phyloP scores from a whole-genome alignment of 1,140 invertebrate species.

The honey bee (Apis mellifera) region Amel_HAv3.1 CM009931.2:14613001-14613500 shows the following conservation, averaged over 20 bases:
- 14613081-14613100: no score
- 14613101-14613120: no score
- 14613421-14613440: neutral
- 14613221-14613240: neutral
- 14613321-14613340: slow-evolving; percentile 58
- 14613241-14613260: neutral
- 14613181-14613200: neutral
- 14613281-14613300: slow-evolving; percentile 30
- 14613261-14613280: slow-evolving; percentile 26
- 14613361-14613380: slow-evolving; percentile 38
- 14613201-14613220: neutral
- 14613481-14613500: slow-evolving; percentile 29
- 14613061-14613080: no score
- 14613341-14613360: slow-evolving; percentile 36
- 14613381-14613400: slow-evolving; percentile 46
- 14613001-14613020: no score
- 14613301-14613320: slow-evolving; percentile 23
- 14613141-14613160: no score
- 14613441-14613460: neutral
- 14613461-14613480: slow-evolving; percentile 44
- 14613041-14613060: no score
- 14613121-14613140: no score
- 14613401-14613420: slow-evolving; percentile 14
- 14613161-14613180: neutral
- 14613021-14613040: no score